Conservation (phyloP, 2,797 vertebrate genomes). For the Helarctos malayanus region DNA sequence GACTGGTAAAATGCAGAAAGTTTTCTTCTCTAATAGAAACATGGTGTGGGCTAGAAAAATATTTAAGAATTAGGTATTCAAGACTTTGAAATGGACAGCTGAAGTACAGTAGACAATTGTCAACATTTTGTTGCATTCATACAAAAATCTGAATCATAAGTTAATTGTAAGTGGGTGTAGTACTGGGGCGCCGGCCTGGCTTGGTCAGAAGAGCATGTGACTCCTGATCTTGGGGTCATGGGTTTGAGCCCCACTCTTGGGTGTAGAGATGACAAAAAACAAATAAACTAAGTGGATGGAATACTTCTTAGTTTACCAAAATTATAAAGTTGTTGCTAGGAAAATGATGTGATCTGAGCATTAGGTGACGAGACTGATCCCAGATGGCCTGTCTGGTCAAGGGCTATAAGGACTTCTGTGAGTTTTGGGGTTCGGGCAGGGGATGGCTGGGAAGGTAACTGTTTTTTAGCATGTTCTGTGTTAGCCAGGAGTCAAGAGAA, state of each 20-base stretch:
- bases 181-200: background rate
- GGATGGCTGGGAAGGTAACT: background rate
- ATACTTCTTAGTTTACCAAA: background rate
- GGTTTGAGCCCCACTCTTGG: background rate
- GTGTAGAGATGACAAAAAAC: background rate
- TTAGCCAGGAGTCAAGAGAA: background rate
- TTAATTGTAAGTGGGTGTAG: background rate
- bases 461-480: background rate
- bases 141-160: background rate
- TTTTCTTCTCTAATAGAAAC: background rate
- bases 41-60: background rate
- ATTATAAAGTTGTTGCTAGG: background rate
- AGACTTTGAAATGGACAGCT: background rate
- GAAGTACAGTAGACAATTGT: background rate
- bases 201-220: background rate
- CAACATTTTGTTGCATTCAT: background rate
- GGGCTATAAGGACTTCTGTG: background rate
- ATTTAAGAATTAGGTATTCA: background rate
- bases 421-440: background rate
- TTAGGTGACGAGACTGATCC: background rate
- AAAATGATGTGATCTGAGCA: background rate
- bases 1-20: slow-evolving; percentile 8
- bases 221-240: background rate
- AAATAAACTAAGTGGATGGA: background rate
- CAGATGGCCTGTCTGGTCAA: background rate